Conservation (phyloP, 2,113 vertebrate species). For the Anguilla rostrata region DNA sequence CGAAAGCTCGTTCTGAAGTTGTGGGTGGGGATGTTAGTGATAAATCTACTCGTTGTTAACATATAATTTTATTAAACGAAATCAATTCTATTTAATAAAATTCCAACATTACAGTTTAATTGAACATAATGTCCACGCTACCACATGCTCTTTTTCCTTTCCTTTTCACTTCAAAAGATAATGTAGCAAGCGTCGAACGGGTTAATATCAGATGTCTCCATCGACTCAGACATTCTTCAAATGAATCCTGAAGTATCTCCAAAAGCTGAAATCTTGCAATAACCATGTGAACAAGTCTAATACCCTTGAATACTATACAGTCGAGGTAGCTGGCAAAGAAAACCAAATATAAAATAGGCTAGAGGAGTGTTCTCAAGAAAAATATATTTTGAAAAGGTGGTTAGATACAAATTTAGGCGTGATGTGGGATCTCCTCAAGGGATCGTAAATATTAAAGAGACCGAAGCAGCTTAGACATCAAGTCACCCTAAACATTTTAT, state of each 20-base stretch:
- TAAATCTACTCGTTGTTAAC: background rate
- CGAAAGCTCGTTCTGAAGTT: conserved; percentile 11
- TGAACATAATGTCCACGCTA: background rate
- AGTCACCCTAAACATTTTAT: conserved; percentile 62
- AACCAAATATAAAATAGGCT: conserved; percentile 65
- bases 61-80: conserved; percentile 2
- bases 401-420: conserved; percentile 38
- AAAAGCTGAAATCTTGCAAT: conserved; percentile 3
- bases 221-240: background rate
- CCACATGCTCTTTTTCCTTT: background rate
- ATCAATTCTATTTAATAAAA: background rate
- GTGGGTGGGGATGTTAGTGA: background rate
- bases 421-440: conserved; percentile 59
- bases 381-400: conserved; percentile 23
- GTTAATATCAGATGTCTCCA: background rate
- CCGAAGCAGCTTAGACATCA: conserved; percentile 69
- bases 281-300: conserved; percentile 47
- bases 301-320: conserved; percentile 80
- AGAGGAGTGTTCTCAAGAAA: conserved; percentile 11
- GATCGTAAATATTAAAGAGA: conserved; percentile 63
- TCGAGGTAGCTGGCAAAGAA: conserved; percentile 87
- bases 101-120: background rate
- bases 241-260: background rate
- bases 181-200: background rate
- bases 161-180: background rate